A percentile compares a stretch with the other conserved stretches of the same genome.
Evolutionary conservation across 2,888 invertebrate species (phyloP).

Genomic region (Cloeon dipterum): DNA sequence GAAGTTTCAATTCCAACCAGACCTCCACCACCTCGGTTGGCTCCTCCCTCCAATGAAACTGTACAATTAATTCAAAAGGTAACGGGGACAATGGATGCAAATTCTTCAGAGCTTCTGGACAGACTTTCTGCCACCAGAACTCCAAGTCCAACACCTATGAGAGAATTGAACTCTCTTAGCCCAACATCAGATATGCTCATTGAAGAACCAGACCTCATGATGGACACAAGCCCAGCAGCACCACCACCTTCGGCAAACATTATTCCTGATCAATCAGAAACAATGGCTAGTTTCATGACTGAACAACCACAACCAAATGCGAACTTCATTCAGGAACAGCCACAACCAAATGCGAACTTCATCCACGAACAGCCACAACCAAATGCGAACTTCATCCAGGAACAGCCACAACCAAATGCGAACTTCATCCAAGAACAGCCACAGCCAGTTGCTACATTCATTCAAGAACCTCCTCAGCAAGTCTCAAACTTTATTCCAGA

Average conservation of each 20-base stretch:
- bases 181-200: constrained; percentile 45
- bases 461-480: too few species aligned
- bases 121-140: constrained; percentile 65
- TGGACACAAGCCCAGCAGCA: constrained; percentile 4
- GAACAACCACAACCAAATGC: too few species aligned
- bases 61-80: constrained; percentile 67
- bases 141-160: constrained; percentile 66
- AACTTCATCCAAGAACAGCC: too few species aligned
- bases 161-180: constrained; percentile 61
- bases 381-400: too few species aligned
- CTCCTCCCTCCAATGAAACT: constrained; percentile 51
- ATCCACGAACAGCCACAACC: too few species aligned
- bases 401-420: too few species aligned
- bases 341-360: too few species aligned
- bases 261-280: not conserved
- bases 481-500: too few species aligned
- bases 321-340: too few species aligned
- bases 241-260: not conserved
- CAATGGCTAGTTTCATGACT: constrained; percentile 1
- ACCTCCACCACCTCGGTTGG: constrained; percentile 27
- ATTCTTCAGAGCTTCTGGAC: constrained; percentile 60
- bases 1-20: constrained; percentile 14
- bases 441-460: too few species aligned
- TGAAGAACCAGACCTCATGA: constrained; percentile 6
- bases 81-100: constrained; percentile 71